Evolutionary conservation across 2,888 invertebrate genomes (phyloP), one percentile per base, ranked within the genome.

Genomic region (Cylindroiulus punctatus): DNA sequence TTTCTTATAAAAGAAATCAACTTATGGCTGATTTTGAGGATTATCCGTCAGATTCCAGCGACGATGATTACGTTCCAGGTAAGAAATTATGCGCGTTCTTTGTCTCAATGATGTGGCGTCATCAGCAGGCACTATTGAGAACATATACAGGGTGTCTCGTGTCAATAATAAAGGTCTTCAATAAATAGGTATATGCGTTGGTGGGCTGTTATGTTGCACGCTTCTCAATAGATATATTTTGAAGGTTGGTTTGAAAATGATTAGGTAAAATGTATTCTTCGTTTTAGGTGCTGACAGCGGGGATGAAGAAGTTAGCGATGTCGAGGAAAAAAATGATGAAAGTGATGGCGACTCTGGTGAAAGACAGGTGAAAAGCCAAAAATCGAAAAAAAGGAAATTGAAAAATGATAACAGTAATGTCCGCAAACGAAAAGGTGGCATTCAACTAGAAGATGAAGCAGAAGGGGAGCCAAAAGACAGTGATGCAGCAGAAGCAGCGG

Each of bases 1-100:
- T 26, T 84, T 84, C 5, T 47, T 47, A 22, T 47, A 26, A 47
- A n/a, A n/a, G n/a, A n/a, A n/a, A n/a, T n/a, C 32, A 44, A 26
- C 14, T 10, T 32, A 86, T 86, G 86, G 76, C 42, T 36, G 65
- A 47, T 32, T 19, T 22, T 1, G 86, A 84, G 52, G 76, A 84
- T 26, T 57, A 65, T 65, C 82, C 86, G 0, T 84, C 83, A n/a
- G 86, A 86, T 65, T 47, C 65, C 14, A 86, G 86, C 42, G 86
- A 86, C 76, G 86, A 86, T 30, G 86, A 86, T 84, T 86, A 86
- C 42, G 52, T 86, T 86, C 86, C 86, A n/a, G 57, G 84, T 84
- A 65, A 57, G 40, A 30, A 40, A 82, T 22, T 42, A 22, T 36
- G 0, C 36, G 30, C n/a, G n/a, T 26, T 65, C 65, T 65, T 65